phyloP scores from a whole-genome alignment of 2,888 invertebrate genomes.

The Folsomia candida region DNA sequence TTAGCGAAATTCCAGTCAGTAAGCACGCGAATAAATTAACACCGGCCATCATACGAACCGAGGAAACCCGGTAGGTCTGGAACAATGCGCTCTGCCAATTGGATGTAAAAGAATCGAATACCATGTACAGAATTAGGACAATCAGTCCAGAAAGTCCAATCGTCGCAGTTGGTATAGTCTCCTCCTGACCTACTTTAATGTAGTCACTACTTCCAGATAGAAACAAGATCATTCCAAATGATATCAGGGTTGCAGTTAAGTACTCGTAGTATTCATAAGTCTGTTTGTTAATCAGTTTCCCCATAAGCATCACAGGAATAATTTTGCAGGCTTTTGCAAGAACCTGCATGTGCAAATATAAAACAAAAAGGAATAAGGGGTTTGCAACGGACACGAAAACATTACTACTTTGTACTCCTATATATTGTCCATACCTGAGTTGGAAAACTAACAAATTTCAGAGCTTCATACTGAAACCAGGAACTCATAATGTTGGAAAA shows the following conservation, averaged over 20 bases:
- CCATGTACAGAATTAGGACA: constrained; percentile 84
- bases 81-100: constrained; percentile 96
- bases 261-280: constrained; percentile 90
- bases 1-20: constrained; percentile 76
- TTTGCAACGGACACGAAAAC: background rate
- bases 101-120: constrained; percentile 95
- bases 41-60: constrained; percentile 92
- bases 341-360: constrained; percentile 60
- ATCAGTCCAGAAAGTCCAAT: constrained; percentile 65
- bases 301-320: constrained; percentile 98
- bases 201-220: constrained; percentile 69
- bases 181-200: constrained; percentile 32
- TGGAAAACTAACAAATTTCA: constrained; percentile 97
- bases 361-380: background rate
- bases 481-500: constrained; percentile 97
- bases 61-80: constrained; percentile 71
- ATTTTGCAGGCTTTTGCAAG: constrained; percentile 97
- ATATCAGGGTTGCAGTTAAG: constrained; percentile 81
- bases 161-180: constrained; percentile 21
- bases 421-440: constrained; percentile 69
- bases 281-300: constrained; percentile 80
- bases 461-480: constrained; percentile 99
- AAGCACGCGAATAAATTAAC: constrained; percentile 92
- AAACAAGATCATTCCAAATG: constrained; percentile 89
- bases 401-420: background rate